These are phyloP conservation scores for Herpailurus yagouaroundi DNA, from an alignment of 2,113 vertebrate genomes.

Conservation along the genomic window DNA sequence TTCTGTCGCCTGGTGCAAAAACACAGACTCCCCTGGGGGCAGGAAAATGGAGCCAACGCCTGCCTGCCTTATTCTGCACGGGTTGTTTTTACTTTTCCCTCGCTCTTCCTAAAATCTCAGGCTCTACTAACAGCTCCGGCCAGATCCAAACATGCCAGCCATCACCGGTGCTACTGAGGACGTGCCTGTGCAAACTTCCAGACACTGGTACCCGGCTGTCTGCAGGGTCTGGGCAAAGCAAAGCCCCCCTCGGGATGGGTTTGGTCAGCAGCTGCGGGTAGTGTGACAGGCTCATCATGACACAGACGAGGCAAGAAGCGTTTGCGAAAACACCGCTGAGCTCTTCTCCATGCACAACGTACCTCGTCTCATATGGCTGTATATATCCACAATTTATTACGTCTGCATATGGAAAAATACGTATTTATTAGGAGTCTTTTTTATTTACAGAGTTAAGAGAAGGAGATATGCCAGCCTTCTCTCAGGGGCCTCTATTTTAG, in stretches of 20 bases:
- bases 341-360: neutral
- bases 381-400: neutral
- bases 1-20: neutral
- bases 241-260: constrained; percentile 65
- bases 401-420: neutral
- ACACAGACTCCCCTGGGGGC: neutral
- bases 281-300: constrained; percentile 58
- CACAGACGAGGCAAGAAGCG: constrained; percentile 57
- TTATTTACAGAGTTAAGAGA: constrained; percentile 54
- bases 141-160: constrained; percentile 70
- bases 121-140: constrained; percentile 42
- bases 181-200: constrained; percentile 68
- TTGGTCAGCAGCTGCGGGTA: constrained; percentile 78
- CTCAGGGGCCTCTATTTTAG: neutral
- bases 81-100: constrained; percentile 38
- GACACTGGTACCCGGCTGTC: constrained; percentile 70
- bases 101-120: constrained; percentile 22
- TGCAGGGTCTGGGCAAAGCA: constrained; percentile 73
- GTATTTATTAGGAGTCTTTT: neutral
- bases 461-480: neutral
- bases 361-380: neutral
- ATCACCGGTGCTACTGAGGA: constrained; percentile 44
- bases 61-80: neutral
- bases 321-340: constrained; percentile 66
- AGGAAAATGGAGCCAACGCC: neutral